Evolutionary conservation across 2,888 invertebrate species (phyloP), one percentile per base, ranked within the genome.

Genomic region (Disparrhopalites patrizii): DNA sequence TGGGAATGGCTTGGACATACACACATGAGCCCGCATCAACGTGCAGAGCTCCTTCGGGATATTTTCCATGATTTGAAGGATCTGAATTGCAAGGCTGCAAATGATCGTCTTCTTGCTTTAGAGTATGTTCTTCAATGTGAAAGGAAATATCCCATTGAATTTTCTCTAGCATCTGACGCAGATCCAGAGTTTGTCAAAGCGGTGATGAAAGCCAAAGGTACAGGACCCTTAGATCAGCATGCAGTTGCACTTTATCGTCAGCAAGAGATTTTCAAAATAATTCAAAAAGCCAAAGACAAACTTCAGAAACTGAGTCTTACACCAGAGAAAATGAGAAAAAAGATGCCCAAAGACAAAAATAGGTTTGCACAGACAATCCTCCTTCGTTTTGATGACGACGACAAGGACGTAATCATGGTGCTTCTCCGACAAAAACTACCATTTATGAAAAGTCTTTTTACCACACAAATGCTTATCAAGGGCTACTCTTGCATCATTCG

Each of bases 311-410:
- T 23, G 8, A 40, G 57, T 51, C 23, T 1, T 28, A 52, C 3
- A 20, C 13, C 30, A 60, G 63, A 40, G 43, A 62, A 28, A 47
- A 18, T 18, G 28, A 10, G 40, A 3, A 62, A 50, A 25, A 33
- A 28, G 5, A 30, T 27, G 15, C 25, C 28, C 27, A 69, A 63
- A 8, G 82, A 86, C 73, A 77, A 81, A 31, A 84, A 85, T n/a
- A 82, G 87, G 75, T 80, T 89, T 0, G 85, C 84, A 70, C 84
- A 85, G 60, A 84, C 86, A 0, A 79, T 91, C 5, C 76, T 84
- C 2, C 85, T 85, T 72, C 83, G 88, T 67, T 82, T 91, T 2
- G 81, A 81, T 57, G 91, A 91, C 78, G 87, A 89, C 18, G 83
- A 84, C 72, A 79, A 82, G 0, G 78, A 81, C 55, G 87, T 91